phyloP scores from a whole-genome alignment of 2,888 invertebrate genomes.

The Amblyjoppa fuscipennis region DNA sequence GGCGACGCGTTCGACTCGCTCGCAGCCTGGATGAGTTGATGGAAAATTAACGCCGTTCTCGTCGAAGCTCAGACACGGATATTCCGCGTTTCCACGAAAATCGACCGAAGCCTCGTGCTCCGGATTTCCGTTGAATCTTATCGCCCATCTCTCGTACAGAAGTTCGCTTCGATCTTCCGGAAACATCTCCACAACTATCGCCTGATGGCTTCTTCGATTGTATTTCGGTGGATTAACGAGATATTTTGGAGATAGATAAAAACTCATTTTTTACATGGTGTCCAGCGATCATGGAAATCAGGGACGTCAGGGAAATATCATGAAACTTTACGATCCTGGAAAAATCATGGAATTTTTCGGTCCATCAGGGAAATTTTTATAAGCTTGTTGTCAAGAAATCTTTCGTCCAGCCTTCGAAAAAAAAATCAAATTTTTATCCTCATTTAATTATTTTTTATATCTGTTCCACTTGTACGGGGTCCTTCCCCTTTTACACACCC shows the following conservation, averaged over 20 bases:
- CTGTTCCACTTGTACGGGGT: too few relatives aligned
- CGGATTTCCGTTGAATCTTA: constrained; percentile 84
- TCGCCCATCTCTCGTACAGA: constrained; percentile 85
- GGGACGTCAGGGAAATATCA: too few relatives aligned
- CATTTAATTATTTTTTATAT: too few relatives aligned
- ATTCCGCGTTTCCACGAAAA: constrained; percentile 83
- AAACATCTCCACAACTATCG: constrained; percentile 83
- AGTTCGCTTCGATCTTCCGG: constrained; percentile 76
- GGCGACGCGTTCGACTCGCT: constrained; percentile 76
- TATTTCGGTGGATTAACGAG: neutral
- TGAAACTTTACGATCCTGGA: too few relatives aligned
- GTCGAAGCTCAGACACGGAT: constrained; percentile 81
- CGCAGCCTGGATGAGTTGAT: constrained; percentile 82
- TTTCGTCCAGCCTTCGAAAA: too few relatives aligned
- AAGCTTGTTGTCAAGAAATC: too few relatives aligned
- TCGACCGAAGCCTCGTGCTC: constrained; percentile 80
- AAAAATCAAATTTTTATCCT: too few relatives aligned
- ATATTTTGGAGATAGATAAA: neutral
- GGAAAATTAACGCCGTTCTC: constrained; percentile 81
- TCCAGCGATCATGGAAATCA: too few relatives aligned
- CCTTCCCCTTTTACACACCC: too few relatives aligned
- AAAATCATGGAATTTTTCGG: too few relatives aligned
- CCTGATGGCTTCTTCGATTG: constrained; percentile 78
- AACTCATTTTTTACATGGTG: neutral
- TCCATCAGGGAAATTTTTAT: too few relatives aligned